Conservation (phyloP, 2,797 vertebrate genomes). For the Coccyzus lansbergi region DNA sequence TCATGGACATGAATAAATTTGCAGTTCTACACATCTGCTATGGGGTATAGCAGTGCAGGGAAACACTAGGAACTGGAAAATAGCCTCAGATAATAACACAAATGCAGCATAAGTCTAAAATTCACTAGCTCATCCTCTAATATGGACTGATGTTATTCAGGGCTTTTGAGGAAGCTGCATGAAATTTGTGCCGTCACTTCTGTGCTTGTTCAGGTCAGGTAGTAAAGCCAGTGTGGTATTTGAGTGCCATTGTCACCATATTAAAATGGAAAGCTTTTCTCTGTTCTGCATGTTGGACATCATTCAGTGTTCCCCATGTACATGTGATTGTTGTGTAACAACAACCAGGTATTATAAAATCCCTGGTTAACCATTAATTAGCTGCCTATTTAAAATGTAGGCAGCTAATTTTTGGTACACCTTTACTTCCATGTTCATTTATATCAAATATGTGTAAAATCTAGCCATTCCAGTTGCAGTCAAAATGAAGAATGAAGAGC, state of each 20-base stretch:
- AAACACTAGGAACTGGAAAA: background rate
- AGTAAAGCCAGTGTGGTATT: background rate
- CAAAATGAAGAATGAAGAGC: background rate
- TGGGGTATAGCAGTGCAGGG: background rate
- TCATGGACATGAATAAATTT: background rate
- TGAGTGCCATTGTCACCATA: background rate
- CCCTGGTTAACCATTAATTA: background rate
- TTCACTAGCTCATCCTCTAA: background rate
- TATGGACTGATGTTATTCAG: background rate
- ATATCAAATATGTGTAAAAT: background rate
- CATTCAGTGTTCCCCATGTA: background rate
- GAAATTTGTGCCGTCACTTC: background rate
- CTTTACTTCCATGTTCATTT: background rate
- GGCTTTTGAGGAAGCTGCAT: background rate
- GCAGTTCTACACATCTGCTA: background rate
- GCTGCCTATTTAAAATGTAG: background rate
- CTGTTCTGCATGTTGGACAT: background rate
- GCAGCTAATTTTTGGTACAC: background rate
- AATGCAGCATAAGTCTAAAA: background rate
- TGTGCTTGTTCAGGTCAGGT: background rate
- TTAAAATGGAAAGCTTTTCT: background rate
- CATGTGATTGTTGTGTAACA: background rate
- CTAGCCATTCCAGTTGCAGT: background rate
- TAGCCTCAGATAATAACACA: background rate
- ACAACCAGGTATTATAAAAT: background rate